A percentile compares a stretch with the other conserved stretches of the same genome.
These are phyloP conservation scores for Apteryx mantelli DNA, from an alignment of 2,113 vertebrate genomes.

Conservation along the genomic window DNA sequence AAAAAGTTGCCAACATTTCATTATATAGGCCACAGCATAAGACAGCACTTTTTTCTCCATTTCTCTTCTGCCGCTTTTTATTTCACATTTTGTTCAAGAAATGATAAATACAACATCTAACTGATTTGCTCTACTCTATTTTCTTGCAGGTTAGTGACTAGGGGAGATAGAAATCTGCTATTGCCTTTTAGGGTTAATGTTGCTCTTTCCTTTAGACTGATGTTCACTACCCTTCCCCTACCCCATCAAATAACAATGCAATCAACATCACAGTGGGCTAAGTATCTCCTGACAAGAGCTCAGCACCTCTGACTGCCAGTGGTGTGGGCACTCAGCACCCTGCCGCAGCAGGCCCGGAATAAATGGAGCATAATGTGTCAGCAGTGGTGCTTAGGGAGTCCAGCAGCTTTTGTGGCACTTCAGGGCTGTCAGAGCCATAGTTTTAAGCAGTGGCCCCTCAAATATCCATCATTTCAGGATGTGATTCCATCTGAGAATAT, in stretches of 20 bases:
- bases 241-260: not conserved
- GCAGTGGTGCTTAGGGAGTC: not conserved
- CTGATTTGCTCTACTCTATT: not conserved
- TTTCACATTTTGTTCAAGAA: constrained; percentile 1
- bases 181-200: not conserved
- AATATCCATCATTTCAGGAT: not conserved
- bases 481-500: not conserved
- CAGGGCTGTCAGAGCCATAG: not conserved
- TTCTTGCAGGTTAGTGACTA: not conserved
- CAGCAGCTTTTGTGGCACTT: not conserved
- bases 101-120: not conserved
- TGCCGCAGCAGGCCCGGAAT: not conserved
- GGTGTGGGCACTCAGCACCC: not conserved
- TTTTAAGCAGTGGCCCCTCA: not conserved
- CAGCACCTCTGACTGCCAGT: not conserved
- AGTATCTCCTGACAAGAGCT: not conserved
- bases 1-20: constrained; percentile 17
- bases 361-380: not conserved
- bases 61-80: not conserved
- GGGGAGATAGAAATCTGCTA: not conserved
- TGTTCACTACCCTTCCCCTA: not conserved
- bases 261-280: not conserved
- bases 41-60: not conserved
- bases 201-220: not conserved
- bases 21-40: not conserved